Base-by-base conservation (phyloP, 1,140 invertebrate genomes). In the Dermatophagoides farinae region DNA sequence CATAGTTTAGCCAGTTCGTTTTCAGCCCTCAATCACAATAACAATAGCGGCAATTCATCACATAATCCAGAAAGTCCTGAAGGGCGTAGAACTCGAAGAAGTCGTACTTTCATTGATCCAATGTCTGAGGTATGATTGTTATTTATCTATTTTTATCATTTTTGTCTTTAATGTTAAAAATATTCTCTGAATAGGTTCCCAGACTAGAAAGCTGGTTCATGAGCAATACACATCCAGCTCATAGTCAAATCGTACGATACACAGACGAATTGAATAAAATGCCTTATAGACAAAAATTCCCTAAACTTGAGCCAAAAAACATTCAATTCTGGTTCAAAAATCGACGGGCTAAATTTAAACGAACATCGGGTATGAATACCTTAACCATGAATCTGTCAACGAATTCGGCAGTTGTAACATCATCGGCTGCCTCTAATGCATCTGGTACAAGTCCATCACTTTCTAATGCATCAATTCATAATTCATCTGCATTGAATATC, bases 91-190 rank as follows among this genome's bases (percentile, higher is more conserved):
- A 54, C 49, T 44, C 38, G 62, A 49, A 79, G 92, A 40, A 96
- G 95, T 72, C 79, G 93, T 62, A 96, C 92, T n/a, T 97, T 97
- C 71, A 97, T 97, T 65, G 93, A 97, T 75, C 93, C 92, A 0
- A 87, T 96, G 14, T 90, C 88, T 23, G 93, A 97, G 77, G 92
- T 60, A 23, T 60, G 46, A 11, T 8, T 47, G 6, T 31, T 8
- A 31, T 50, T 49, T 14, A 44, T n/a, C 20, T 37, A 58, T 46
- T 58, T 53, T 14, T 18, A 31, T 58, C 31, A 5, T 1, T 53
- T 52, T 20, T 14, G 14, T 16, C 1, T 14, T 20, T 5, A 58
- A 53, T 38, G 4, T 37, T 58, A 6, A 16, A 40, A 11, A 11
- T 44, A 55, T 12, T 50, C 44, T n/a, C 16, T 31, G 31, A 31